These are phyloP conservation scores for Paraescarpia echinospica DNA, from an alignment of 1,140 invertebrate genomes.

Conservation along the genomic window DNA sequence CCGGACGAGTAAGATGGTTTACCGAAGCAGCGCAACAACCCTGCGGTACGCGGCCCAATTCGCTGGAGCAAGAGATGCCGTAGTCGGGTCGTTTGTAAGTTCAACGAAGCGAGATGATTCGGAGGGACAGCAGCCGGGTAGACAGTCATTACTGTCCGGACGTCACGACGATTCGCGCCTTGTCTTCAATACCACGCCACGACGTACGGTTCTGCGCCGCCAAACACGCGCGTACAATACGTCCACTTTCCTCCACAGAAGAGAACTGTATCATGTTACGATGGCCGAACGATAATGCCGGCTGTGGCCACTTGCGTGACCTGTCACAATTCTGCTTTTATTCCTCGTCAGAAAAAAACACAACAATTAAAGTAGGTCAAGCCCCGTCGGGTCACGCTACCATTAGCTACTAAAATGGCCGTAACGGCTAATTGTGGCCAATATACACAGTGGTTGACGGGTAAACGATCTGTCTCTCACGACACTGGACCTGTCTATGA, in stretches of 20 bases:
- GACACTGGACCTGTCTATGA: not conserved
- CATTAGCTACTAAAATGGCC: conserved; percentile 5
- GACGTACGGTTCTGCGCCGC: not conserved
- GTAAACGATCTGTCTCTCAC: not conserved
- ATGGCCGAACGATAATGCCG: not conserved
- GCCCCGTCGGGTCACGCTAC: not conserved
- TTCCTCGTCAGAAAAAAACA: not conserved
- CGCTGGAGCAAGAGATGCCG: not conserved
- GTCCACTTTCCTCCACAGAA: not conserved
- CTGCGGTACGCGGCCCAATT: not conserved
- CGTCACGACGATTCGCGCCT: not conserved
- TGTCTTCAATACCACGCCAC: not conserved
- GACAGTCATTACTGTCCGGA: not conserved
- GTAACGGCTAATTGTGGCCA: not conserved
- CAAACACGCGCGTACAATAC: not conserved
- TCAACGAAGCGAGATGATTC: not conserved
- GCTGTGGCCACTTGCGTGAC: not conserved
- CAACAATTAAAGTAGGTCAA: not conserved
- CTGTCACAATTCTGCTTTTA: conserved; percentile 1
- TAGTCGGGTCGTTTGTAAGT: not conserved
- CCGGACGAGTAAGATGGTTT: not conserved
- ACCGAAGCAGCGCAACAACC: not conserved
- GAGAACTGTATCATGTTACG: not conserved
- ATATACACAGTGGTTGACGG: not conserved
- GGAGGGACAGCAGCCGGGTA: not conserved